Base-by-base conservation (phyloP, 1,140 invertebrate species). In the Aphaenogaster ashmeadi region DNA sequence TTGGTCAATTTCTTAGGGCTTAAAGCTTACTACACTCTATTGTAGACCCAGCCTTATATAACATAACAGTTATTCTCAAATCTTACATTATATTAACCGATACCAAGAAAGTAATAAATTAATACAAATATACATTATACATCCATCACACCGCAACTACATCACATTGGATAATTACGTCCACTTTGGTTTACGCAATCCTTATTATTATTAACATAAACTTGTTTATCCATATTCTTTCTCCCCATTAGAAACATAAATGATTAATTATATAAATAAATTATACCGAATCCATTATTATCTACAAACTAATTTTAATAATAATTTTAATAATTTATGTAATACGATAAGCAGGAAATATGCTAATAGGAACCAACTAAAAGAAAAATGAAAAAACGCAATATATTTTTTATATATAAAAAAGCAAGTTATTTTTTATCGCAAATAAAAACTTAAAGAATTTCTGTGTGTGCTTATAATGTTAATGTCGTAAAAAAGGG, bases 161-260 rank as follows among this genome's bases (percentile, higher is more conserved):
- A 44, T 78, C 6, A 50, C 3, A 66, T 44, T 64, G 6, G 11
- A 79, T 79, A 66, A 50, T 67, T 67, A 67, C n/a, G 33, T 64
- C 67, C 13, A 13, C 18, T 54, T 80, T 79, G 27, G 33, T 79
- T 50, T 27, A 33, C 9, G 38, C 36, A 60, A 62, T 33, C 2
- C 18, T 78, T 13, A 47, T 36, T 47, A 47, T 1, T 78, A 56
- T 56, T 54, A 77, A 60, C 13, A n/a, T 9, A 66, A 66, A 47
- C 6, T 33, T 44, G 36, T 66, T 13, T 62, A 78, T 78, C 50
- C 3, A 64, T 27, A 50, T 21, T 52, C 4, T 64, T 64, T 62
- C 2, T 47, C 7, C 7, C 21, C 5, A 47, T 33, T 9, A 36
- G 13, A 47, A 80, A 80, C 33, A 36, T 47, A 67, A 38, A 47